These are phyloP conservation scores for Drosophila orosa DNA, from an alignment of 1,140 invertebrate genomes.

Conservation along the genomic window DNA sequence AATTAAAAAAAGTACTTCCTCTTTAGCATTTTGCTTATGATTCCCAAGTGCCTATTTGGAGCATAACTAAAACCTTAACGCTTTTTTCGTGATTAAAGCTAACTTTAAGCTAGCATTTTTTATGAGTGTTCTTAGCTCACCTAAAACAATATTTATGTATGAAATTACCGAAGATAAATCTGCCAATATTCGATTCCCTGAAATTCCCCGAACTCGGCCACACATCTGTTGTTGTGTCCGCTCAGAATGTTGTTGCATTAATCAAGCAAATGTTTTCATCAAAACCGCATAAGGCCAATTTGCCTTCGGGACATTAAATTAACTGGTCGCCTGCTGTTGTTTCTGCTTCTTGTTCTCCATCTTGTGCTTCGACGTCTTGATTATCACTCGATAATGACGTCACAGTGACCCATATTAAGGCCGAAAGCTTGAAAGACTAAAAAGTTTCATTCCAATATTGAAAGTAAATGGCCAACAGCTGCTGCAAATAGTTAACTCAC, in stretches of 20 bases:
- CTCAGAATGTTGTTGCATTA: constrained; percentile 27
- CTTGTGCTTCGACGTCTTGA: constrained; percentile 15
- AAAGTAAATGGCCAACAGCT: constrained; percentile 76
- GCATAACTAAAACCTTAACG: neutral
- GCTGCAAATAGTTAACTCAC: constrained; percentile 54
- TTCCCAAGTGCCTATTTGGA: neutral
- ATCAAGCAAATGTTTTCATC: constrained; percentile 56
- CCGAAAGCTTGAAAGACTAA: constrained; percentile 20
- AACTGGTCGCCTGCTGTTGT: constrained; percentile 27
- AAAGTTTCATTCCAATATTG: constrained; percentile 63
- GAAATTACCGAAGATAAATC: constrained; percentile 47
- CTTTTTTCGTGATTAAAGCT: neutral
- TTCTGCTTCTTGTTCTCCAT: constrained; percentile 6
- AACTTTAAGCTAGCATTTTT: neutral
- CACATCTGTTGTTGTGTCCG: constrained; percentile 35
- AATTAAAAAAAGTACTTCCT: too few species aligned
- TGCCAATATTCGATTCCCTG: constrained; percentile 1
- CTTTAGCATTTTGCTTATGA: neutral
- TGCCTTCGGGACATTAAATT: constrained; percentile 40
- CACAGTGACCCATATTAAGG: constrained; percentile 44
- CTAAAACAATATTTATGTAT: neutral
- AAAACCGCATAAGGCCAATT: constrained; percentile 43
- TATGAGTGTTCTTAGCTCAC: neutral
- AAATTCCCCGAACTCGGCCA: constrained; percentile 15
- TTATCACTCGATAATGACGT: constrained; percentile 50